phyloP scores from a whole-genome alignment of 2,113 vertebrate species.

The Copsychus sechellarum region DNA sequence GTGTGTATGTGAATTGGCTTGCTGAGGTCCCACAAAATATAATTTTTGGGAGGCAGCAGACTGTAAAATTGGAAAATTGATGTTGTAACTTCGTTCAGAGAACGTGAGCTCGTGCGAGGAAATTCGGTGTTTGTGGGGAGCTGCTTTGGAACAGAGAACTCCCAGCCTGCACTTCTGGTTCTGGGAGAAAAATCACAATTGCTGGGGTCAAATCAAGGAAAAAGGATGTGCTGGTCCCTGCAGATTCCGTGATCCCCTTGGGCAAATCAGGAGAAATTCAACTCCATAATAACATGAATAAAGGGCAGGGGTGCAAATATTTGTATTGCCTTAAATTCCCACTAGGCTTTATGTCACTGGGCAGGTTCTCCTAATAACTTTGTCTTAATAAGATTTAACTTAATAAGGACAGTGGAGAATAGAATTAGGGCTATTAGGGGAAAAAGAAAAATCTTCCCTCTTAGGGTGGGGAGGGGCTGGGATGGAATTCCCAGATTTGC shows the following conservation, averaged over 20 bases:
- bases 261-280: neutral
- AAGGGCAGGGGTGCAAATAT: rapidly evolving
- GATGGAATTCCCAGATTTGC: neutral
- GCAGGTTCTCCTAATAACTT: too few species aligned
- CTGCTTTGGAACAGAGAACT: neutral
- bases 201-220: rapidly evolving
- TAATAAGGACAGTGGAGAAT: neutral
- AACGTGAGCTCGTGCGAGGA: neutral
- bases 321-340: neutral
- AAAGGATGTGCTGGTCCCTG: neutral
- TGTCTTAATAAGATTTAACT: neutral
- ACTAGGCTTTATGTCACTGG: rapidly evolving
- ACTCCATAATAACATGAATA: rapidly evolving
- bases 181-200: neutral
- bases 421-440: neutral
- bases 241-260: too few species aligned
- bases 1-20: neutral
- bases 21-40: neutral
- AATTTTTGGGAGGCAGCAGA: conserved; percentile 32
- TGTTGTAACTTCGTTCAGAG: neutral
- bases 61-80: conserved; percentile 46
- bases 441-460: neutral
- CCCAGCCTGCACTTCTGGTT: rapidly evolving
- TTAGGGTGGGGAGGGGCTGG: neutral
- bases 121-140: neutral